Base-by-base conservation (phyloP, 2,888 invertebrate species). In the Lucinisca nassula region DNA sequence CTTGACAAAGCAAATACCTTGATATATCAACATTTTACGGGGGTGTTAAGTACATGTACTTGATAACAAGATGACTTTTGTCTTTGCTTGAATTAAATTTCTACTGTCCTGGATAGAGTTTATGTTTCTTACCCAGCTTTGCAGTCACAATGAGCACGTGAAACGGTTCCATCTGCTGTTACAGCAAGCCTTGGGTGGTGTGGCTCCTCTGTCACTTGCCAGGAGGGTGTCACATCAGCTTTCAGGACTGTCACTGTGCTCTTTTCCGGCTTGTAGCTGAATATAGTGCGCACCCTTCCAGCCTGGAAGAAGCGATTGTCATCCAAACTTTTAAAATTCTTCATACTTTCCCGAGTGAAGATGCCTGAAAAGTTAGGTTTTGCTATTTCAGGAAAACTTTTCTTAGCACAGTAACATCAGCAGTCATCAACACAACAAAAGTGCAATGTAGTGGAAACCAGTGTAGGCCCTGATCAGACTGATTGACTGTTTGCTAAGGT, bases 281-380 rank as follows among this genome's bases (percentile, higher is more conserved):
- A 40, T 8, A 81, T 40, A 12, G 81, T 81, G 10, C 75, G 74
- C 27, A 81, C 81, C 81, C 81, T 75, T 10, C 81, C 81, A 14
- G 55, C 35, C 37, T 3, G 14, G 58, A 58, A 81, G 75, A 35
- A 49, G 30, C 58, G 49, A 37, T 81, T 58, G n/a, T 74, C 74
- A 21, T 81, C 58, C n/a, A 58, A 14, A n/a, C 74, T 75, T 32
- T 61, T 74, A 61, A 40, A 75, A 45, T 81, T 81, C 35, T 81
- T 61, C 81, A 81, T 74, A 0, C 24, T 32, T 30, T 81, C 81
- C n/a, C 40, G 55, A 12, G 75, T 75, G 32, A 32, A 81, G 0
- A 81, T 75, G 21, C 75, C 81, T 81, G 73, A 12, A 40, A 78
- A n/a, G n/a, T n/a, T n/a, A n/a, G n/a, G n/a, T n/a, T n/a, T n/a